These are phyloP conservation scores for Larimichthys crocea DNA, from an alignment of 2,113 vertebrate genomes.

Conservation along the genomic window DNA sequence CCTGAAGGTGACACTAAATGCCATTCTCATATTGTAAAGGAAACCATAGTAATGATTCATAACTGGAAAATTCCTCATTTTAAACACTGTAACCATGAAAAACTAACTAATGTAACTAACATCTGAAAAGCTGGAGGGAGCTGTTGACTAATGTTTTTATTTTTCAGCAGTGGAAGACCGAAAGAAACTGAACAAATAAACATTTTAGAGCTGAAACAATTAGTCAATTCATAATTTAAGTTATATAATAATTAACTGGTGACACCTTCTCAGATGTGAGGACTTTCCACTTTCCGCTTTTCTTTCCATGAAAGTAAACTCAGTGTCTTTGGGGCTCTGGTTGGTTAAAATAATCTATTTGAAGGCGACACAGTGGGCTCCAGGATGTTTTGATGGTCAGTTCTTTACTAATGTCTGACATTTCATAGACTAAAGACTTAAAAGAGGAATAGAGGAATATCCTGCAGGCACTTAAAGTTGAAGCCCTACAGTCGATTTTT, in stretches of 20 bases:
- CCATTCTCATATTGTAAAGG: neutral
- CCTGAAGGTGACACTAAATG: conserved; percentile 4
- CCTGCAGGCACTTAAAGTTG: neutral
- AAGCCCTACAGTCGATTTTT: neutral
- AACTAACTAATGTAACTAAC: neutral
- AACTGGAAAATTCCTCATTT: conserved; percentile 2
- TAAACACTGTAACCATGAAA: neutral
- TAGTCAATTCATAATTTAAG: neutral
- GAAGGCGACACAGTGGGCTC: neutral
- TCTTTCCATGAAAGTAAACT: neutral
- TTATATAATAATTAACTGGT: neutral
- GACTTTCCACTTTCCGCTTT: neutral
- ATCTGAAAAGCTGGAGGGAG: neutral
- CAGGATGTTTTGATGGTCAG: neutral
- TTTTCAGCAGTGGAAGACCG: neutral
- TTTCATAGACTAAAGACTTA: neutral
- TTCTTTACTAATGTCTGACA: neutral
- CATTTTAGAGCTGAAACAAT: neutral
- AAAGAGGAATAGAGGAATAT: neutral
- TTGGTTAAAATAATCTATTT: neutral
- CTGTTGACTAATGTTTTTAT: neutral
- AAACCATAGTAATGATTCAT: neutral
- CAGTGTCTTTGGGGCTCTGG: neutral
- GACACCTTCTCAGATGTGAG: neutral
- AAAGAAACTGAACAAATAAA: neutral